Base-by-base conservation (phyloP, 1,140 invertebrate genomes). In the Arctopsyche grandis region DNA sequence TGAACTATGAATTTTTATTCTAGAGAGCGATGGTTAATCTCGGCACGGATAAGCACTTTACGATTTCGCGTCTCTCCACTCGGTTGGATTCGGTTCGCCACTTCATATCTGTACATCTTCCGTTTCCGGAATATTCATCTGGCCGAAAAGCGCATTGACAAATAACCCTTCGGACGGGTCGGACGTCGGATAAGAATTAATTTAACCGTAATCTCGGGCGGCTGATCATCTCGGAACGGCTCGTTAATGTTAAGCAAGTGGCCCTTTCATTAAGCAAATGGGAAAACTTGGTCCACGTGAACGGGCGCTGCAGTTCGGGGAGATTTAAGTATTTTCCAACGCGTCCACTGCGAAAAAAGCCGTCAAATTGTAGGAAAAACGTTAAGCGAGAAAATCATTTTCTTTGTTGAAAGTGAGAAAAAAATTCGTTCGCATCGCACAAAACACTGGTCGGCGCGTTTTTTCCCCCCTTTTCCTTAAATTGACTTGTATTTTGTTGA, bases 351-450 rank as follows among this genome's bases (percentile, higher is more conserved):
- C 5, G 63, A 66, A 66, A 22, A 60, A 22, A 24, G 63, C 26
- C 63, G 63, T 66, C 46, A 71, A 71, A 71, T 46, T 71, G 69
- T 46, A 71, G 19, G 38, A 46, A 38, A 71, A 71, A 71, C 69
- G 16, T 71, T 71, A 46, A 24, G 19, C n/a, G 69, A 44, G 69
- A 71, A 71, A 66, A 71, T 71, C 19, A 71, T 71, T 71, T 71
- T 21, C 69, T 71, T 71, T 71, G 69, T 71, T 46, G 66, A n/a
- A 12, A 21, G 16, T 21, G 16, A 19, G 56, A 9, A 60, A 60
- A n/a, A 60, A 60, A 60, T 9, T 60, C 56, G 56, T 9, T 38
- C 29, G 29, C 29, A 38, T 3, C 16, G 56, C 56, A 21, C 56
- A 21, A 60, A 60, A 60, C 56, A 60, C 56, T 60, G 56, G n/a